phyloP scores from a whole-genome alignment of 2,888 invertebrate genomes.

The Erebia epiphron region DNA sequence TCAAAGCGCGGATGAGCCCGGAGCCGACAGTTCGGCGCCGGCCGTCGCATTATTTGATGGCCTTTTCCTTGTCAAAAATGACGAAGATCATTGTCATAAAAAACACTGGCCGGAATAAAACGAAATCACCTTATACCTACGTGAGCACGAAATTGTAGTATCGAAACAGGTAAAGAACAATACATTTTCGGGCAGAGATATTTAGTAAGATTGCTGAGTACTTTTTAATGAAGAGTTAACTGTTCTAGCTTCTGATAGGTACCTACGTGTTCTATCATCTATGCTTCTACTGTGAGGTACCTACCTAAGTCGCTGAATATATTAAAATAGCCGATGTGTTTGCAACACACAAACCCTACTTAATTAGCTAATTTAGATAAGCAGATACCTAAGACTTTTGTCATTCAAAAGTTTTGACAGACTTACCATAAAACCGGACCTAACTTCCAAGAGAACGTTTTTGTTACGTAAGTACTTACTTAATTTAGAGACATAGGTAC shows the following conservation, averaged over 20 bases:
- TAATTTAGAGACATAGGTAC: no score
- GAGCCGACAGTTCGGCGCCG: constrained; percentile 75
- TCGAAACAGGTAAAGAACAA: constrained; percentile 49
- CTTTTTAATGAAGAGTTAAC: background rate
- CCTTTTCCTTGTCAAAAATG: constrained; percentile 83
- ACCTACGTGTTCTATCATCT: no score
- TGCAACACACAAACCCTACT: no score
- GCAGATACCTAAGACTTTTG: no score
- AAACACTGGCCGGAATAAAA: constrained; percentile 69
- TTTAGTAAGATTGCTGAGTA: background rate
- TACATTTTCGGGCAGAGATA: constrained; percentile 14
- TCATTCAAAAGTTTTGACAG: no score
- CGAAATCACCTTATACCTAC: constrained; percentile 65
- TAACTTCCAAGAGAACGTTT: no score
- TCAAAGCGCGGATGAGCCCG: constrained; percentile 71
- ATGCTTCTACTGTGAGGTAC: no score
- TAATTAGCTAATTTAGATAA: no score
- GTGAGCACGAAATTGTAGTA: constrained; percentile 73
- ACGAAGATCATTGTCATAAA: constrained; percentile 80
- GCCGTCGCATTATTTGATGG: constrained; percentile 78
- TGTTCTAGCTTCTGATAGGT: no score
- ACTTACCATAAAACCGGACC: no score
- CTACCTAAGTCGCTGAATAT: no score
- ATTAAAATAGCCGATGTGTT: background rate
- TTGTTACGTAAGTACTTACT: no score